Base-by-base conservation (phyloP, 2,797 vertebrate species). In the Sus cebifrons region DNA sequence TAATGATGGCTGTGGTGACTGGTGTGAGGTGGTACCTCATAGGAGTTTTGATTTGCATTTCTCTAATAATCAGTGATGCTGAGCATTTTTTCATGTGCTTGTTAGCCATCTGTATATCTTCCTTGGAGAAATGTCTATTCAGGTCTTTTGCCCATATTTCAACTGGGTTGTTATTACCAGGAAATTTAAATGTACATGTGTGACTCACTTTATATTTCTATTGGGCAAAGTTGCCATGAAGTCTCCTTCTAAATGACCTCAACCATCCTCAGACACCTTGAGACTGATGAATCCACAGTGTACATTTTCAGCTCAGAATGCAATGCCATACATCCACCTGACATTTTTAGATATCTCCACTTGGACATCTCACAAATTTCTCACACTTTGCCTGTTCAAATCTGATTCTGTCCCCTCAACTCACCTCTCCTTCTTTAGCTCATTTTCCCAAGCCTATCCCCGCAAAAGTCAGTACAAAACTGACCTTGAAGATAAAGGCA, bases 131-230 rank as follows among this genome's bases (percentile, higher is more conserved):
- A 36, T 36, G 3, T 36, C 36, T 36, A 36, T 36, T 36, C 36
- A 36, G 36, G 36, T 36, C 36, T 36, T 36, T 36, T 36, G 36
- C 36, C 36, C 36, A 36, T 36, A 36, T 36, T 36, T 36, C 36
- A 36, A 36, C 36, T 36, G 36, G 36, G 36, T 36, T 36, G 36
- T 36, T 36, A 36, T 36, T 36, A 36, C 36, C 36, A 58, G 58
- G 87, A 95, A 78, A 87, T 68, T 10, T 81, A 67, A 85, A 90
- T 49, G 36, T 81, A 73, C 3, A 18, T n/a, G 44, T 15, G 25
- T 49, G 14, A 8, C 40, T 86, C 1, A 17, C 44, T 8, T 73
- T 73, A 10, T 36, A 58, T 92, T 87, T 92, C 58, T n/a, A 44
- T 17, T 10, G 6, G 25, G 58, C 10, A 49, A 62, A 15, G 56